Conservation (phyloP, 37 sponge, comb jelly and placozoan genomes). For the Tethya wilhelma region DNA sequence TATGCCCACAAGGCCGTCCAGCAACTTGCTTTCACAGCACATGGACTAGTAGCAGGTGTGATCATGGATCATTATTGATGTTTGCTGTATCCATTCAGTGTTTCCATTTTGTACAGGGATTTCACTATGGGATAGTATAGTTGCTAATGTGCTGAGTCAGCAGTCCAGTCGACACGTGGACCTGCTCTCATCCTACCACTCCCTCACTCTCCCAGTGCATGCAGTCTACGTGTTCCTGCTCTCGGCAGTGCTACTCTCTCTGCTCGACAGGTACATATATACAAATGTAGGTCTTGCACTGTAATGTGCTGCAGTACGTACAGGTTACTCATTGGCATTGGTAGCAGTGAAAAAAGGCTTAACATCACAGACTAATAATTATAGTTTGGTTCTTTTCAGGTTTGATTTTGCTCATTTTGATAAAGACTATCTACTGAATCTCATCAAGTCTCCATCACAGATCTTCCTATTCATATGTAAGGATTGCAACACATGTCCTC, state of each 20-base stretch:
- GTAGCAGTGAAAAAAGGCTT: not conserved
- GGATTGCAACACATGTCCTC: constrained; percentile 14
- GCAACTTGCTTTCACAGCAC: constrained; percentile 12
- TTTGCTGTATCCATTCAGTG: not conserved
- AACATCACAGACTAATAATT: not conserved
- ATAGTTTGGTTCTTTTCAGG: constrained; percentile 19
- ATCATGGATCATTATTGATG: not conserved
- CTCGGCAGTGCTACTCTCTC: constrained; percentile 26
- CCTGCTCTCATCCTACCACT: constrained; percentile 61
- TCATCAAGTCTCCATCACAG: constrained; percentile 21
- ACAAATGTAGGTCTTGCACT: no score
- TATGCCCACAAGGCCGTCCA: constrained; percentile 27
- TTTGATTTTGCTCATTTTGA: constrained; percentile 42
- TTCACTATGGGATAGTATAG: constrained; percentile 69
- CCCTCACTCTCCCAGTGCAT: constrained; percentile 53
- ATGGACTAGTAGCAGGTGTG: constrained; percentile 66
- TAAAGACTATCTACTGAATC: constrained; percentile 32
- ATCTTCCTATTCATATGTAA: constrained; percentile 34
- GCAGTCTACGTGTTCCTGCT: constrained; percentile 59
- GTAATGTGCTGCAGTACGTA: no score
- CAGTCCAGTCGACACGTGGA: constrained; percentile 31
- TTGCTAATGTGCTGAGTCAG: constrained; percentile 30
- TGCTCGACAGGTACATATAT: constrained; percentile 55
- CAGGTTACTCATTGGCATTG: not conserved
- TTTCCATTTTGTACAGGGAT: constrained; percentile 28